These are phyloP conservation scores for Glomeris maerens DNA, from an alignment of 1,140 invertebrate species.

Conservation along the genomic window DNA sequence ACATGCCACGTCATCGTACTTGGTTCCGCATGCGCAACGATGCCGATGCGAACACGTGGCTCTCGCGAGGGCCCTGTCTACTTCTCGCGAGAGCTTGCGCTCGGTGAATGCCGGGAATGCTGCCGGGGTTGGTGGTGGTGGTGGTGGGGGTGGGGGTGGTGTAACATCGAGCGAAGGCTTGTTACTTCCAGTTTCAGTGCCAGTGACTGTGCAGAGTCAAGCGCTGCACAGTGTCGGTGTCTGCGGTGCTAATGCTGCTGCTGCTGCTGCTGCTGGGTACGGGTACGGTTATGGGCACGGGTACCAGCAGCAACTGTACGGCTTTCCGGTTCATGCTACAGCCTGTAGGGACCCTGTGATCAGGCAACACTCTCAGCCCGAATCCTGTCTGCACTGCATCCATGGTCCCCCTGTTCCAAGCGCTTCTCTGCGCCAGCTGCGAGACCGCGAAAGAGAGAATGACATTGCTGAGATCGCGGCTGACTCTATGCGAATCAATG, in stretches of 20 bases:
- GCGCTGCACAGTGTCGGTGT: not conserved
- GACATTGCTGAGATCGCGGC: constrained; percentile 91
- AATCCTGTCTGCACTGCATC: constrained; percentile 37
- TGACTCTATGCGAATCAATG: constrained; percentile 91
- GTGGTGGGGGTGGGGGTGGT: constrained; percentile 7
- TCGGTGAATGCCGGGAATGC: constrained; percentile 20
- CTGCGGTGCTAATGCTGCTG: not conserved
- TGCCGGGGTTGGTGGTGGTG: not conserved
- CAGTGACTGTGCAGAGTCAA: constrained; percentile 22
- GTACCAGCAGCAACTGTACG: constrained; percentile 30
- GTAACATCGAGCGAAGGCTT: constrained; percentile 16
- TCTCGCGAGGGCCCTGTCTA: constrained; percentile 25
- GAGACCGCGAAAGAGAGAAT: constrained; percentile 34
- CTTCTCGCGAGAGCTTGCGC: constrained; percentile 23
- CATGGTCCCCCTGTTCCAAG: constrained; percentile 25
- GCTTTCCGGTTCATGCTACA: too few relatives aligned
- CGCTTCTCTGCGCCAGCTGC: constrained; percentile 29
- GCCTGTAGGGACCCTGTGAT: constrained; percentile 41
- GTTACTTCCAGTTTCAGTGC: constrained; percentile 23
- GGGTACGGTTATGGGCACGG: constrained; percentile 38
- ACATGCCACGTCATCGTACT: too few relatives aligned
- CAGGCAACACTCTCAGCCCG: constrained; percentile 77
- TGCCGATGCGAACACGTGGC: not conserved
- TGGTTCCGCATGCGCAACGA: not conserved
- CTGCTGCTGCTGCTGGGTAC: not conserved